Conservation (phyloP, 2,888 invertebrate species). For the Crematogaster levior region DNA sequence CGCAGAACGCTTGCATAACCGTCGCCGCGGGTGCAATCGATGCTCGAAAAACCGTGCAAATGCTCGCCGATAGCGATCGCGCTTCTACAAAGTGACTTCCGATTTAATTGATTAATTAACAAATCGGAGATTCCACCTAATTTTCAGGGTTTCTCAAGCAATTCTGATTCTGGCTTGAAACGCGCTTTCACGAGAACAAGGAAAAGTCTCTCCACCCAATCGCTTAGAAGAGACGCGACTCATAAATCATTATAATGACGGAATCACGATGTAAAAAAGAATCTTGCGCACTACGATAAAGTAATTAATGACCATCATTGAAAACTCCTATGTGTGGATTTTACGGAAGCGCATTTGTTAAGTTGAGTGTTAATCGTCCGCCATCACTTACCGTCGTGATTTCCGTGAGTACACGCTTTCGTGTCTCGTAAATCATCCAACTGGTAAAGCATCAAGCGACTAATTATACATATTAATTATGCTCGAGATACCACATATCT, state of each 20-base stretch:
- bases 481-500: neutral
- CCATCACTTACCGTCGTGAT: conserved; percentile 21
- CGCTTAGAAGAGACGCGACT: conserved; percentile 6
- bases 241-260: conserved; percentile 40
- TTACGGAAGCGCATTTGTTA: conserved; percentile 40
- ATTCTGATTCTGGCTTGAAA: neutral
- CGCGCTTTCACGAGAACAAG: neutral
- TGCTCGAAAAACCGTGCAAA: conserved; percentile 9
- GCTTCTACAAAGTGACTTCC: neutral
- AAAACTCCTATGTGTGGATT: conserved; percentile 13
- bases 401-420: conserved; percentile 30
- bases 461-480: conserved; percentile 29
- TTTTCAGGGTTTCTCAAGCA: neutral
- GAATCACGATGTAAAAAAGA: conserved; percentile 14
- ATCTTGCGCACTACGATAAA: neutral
- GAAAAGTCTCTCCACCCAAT: neutral
- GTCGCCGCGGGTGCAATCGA: conserved; percentile 45
- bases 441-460: conserved; percentile 28
- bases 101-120: neutral
- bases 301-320: conserved; percentile 38
- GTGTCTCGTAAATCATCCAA: conserved; percentile 9
- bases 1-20: conserved; percentile 49
- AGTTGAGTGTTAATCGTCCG: conserved; percentile 27
- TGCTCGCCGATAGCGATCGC: conserved; percentile 8
- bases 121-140: conserved; percentile 5